Evolutionary conservation across 2,797 vertebrate species (phyloP).

Genomic region (Galago senegalensis): DNA sequence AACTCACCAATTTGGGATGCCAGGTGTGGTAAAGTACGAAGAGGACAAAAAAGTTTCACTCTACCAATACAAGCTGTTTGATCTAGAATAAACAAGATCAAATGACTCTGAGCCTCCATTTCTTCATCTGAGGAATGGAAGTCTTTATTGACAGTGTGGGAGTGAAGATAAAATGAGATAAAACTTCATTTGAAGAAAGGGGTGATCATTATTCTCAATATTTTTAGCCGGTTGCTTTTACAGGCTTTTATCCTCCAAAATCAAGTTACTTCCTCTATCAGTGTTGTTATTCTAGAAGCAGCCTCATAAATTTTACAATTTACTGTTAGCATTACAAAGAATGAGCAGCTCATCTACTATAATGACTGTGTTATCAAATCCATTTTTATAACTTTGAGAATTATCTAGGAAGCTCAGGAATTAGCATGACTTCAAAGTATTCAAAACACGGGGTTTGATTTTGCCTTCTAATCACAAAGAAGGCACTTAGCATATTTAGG

Average conservation of each 20-base stretch:
- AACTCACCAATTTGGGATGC: background rate
- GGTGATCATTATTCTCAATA: slow-evolving; percentile 70
- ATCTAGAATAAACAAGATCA: slow-evolving; percentile 59
- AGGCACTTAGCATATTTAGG: slow-evolving; percentile 11
- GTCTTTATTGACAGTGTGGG: slow-evolving; percentile 67
- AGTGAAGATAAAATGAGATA: slow-evolving; percentile 68
- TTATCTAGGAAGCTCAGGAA: slow-evolving; percentile 55
- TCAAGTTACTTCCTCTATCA: slow-evolving; percentile 73
- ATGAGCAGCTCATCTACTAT: slow-evolving; percentile 66
- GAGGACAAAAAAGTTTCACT: slow-evolving; percentile 11
- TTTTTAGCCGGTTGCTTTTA: slow-evolving; percentile 71
- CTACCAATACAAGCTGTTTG: background rate
- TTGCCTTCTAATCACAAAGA: slow-evolving; percentile 10
- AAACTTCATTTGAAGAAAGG: slow-evolving; percentile 71
- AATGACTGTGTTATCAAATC: slow-evolving; percentile 58
- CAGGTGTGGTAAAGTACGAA: slow-evolving; percentile 13
- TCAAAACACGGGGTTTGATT: background rate
- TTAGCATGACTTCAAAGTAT: slow-evolving; percentile 54
- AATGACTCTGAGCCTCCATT: slow-evolving; percentile 49
- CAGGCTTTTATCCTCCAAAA: slow-evolving; percentile 72
- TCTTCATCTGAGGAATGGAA: slow-evolving; percentile 70
- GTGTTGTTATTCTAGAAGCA: slow-evolving; percentile 65
- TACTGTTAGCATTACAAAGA: slow-evolving; percentile 71
- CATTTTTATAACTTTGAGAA: slow-evolving; percentile 66
- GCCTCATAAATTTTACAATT: slow-evolving; percentile 76